phyloP scores from a whole-genome alignment of 2,113 vertebrate species.

The Herpailurus yagouaroundi region DNA sequence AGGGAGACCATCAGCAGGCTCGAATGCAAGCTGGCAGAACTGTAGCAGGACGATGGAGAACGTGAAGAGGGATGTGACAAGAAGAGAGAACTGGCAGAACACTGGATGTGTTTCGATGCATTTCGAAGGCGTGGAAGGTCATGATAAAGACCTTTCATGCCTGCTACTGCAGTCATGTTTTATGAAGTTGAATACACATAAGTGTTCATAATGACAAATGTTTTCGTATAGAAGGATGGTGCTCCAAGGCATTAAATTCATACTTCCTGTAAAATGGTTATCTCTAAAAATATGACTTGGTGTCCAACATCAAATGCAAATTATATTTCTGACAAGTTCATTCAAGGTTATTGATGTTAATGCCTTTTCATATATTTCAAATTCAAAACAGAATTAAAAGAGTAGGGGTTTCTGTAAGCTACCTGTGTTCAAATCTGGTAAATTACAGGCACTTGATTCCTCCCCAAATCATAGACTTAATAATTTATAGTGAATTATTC shows the following conservation, averaged over 20 bases:
- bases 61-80: too few relatives aligned
- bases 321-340: constrained; percentile 72
- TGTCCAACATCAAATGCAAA: constrained; percentile 76
- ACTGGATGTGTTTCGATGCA: background rate
- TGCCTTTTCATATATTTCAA: constrained; percentile 67
- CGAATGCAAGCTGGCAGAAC: background rate
- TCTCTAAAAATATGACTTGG: constrained; percentile 69
- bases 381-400: constrained; percentile 67
- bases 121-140: background rate
- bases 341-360: constrained; percentile 74
- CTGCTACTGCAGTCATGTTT: background rate
- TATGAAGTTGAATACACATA: background rate
- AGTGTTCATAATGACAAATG: background rate
- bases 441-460: background rate
- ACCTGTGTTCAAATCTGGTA: constrained; percentile 59
- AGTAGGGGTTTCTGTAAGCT: background rate
- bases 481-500: background rate
- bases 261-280: constrained; percentile 70
- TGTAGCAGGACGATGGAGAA: rapidly evolving
- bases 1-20: background rate
- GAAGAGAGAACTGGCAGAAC: background rate
- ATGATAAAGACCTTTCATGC: background rate
- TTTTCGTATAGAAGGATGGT: background rate
- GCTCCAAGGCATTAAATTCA: constrained; percentile 56
- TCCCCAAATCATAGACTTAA: background rate